Evolutionary conservation across 1,140 invertebrate species (phyloP).

Genomic region (Choristoneura fumiferana): DNA sequence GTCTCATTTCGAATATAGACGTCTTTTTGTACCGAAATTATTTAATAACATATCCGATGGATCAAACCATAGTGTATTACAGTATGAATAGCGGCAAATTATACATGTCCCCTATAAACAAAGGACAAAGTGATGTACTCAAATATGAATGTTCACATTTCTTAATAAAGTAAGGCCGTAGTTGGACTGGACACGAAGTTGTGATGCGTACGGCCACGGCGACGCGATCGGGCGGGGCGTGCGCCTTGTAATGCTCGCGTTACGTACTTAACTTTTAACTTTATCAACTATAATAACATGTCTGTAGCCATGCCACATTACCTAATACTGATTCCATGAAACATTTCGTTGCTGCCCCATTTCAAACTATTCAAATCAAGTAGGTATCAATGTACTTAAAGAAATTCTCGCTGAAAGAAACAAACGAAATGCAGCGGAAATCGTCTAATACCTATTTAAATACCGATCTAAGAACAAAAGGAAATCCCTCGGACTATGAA

Average conservation of each 20-base stretch:
- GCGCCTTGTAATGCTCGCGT: no score
- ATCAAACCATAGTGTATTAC: conserved; percentile 25
- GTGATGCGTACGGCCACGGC: no score
- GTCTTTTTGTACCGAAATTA: conserved; percentile 23
- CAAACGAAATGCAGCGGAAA: conserved; percentile 22
- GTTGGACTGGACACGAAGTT: no score
- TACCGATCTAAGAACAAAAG: conserved; percentile 32
- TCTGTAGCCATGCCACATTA: no score
- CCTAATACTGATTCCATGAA: no score
- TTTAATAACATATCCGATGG: conserved; percentile 35
- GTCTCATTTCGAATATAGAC: conserved; percentile 19
- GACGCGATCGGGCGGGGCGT: no score
- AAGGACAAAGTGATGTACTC: conserved; percentile 12
- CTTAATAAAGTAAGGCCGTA: not conserved
- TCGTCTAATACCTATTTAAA: conserved; percentile 23
- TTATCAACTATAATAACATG: no score
- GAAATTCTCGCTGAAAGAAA: not conserved
- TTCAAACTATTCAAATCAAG: no score
- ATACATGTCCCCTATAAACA: conserved; percentile 25
- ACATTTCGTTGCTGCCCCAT: no score
- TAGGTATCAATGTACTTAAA: no score
- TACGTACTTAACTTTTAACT: no score
- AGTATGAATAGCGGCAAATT: conserved; percentile 33
- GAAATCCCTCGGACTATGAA: conserved; percentile 38
- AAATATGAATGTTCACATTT: conserved; percentile 14